Evolutionary conservation across 92 coral and sea anemone species (phyloP).

Genomic region (Anthopleura xanthogrammica): DNA sequence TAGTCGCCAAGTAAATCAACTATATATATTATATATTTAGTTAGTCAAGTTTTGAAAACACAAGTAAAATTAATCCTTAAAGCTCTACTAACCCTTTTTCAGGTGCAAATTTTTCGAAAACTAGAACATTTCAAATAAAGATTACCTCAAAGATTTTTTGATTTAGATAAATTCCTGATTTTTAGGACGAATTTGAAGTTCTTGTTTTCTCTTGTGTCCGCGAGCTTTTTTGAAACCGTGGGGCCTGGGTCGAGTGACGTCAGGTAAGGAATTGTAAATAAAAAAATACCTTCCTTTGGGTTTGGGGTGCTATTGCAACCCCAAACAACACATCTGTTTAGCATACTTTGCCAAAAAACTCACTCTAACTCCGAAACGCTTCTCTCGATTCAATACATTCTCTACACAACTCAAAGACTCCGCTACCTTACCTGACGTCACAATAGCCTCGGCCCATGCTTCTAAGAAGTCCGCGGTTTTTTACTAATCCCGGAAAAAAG

Average conservation of each 20-base stretch:
- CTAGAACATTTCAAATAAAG: background rate
- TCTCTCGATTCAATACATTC: background rate
- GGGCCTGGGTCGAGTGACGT: slow-evolving; percentile 2
- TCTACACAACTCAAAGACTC: background rate
- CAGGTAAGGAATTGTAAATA: background rate
- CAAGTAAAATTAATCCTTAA: too few relatives aligned
- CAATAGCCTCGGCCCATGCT: background rate
- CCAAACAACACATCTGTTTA: background rate
- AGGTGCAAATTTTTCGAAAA: background rate
- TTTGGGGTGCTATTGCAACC: background rate
- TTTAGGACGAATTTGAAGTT: background rate
- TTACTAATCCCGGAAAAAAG: background rate
- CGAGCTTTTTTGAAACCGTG: background rate
- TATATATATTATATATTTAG: too few relatives aligned
- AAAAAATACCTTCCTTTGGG: background rate
- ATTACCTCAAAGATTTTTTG: background rate
- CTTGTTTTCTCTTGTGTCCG: background rate
- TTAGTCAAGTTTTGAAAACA: too few relatives aligned
- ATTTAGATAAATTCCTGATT: background rate
- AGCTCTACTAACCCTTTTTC: background rate
- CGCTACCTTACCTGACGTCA: background rate
- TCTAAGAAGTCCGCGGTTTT: background rate
- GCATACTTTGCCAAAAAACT: background rate
- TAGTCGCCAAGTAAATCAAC: too few relatives aligned
- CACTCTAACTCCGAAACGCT: background rate